A percentile compares a stretch with the other conserved stretches of the same genome.
phyloP scores from a whole-genome alignment of 1,140 invertebrate genomes.

The Drosophila nasuta region DNA sequence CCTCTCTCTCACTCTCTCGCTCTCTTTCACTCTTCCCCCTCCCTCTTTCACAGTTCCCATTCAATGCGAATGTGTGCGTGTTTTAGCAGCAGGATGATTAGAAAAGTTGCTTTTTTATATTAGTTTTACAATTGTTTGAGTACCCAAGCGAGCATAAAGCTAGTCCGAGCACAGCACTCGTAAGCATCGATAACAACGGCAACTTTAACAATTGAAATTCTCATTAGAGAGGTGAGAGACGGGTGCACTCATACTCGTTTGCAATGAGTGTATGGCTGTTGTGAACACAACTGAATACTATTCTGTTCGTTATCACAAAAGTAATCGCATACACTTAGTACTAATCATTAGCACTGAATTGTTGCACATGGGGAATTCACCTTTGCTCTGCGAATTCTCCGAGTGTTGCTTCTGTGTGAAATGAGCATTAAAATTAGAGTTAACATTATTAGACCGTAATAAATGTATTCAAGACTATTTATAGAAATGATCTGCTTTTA shows the following conservation, averaged over 20 bases:
- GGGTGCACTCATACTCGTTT: neutral
- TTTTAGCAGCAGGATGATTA: slow-evolving; percentile 58
- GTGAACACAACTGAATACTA: neutral
- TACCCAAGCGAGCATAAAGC: slow-evolving; percentile 15
- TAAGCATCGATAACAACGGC: slow-evolving; percentile 13
- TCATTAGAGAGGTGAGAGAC: slow-evolving; percentile 2
- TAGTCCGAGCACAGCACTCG: neutral
- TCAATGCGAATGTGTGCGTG: slow-evolving; percentile 6
- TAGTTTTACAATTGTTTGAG: slow-evolving; percentile 59
- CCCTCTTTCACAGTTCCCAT: no score
- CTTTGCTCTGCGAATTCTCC: neutral
- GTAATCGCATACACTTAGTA: neutral
- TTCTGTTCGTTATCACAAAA: neutral
- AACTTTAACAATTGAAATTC: slow-evolving; percentile 15
- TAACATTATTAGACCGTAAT: no score
- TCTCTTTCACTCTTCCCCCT: no score
- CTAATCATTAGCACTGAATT: neutral
- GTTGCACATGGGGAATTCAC: neutral
- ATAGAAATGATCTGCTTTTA: no score
- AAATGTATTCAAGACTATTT: no score
- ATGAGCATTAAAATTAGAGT: no score
- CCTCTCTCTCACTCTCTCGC: neutral
- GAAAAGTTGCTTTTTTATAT: slow-evolving; percentile 75
- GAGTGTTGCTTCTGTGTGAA: no score
- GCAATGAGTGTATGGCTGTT: neutral